Evolutionary conservation across 2,797 vertebrate species (phyloP).

Genomic region (Menidia menidia): DNA sequence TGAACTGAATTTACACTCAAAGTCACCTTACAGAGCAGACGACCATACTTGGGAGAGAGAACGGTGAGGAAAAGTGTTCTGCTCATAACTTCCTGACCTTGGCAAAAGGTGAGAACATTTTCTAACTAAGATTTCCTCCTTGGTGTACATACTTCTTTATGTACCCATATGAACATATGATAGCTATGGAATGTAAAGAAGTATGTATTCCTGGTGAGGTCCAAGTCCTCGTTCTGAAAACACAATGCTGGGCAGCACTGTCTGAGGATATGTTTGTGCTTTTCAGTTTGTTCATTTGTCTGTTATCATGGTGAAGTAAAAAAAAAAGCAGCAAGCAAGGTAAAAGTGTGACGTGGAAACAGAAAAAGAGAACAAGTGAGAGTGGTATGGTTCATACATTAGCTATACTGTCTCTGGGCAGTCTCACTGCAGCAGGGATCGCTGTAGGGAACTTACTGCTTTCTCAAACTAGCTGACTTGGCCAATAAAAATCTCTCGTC

Average conservation of each 20-base stretch:
- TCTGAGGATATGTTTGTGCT: conserved; percentile 55
- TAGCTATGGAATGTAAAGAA: conserved; percentile 99
- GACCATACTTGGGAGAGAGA: conserved; percentile 80
- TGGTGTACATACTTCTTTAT: conserved; percentile 99
- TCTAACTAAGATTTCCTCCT: conserved; percentile 85
- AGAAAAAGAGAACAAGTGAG: conserved; percentile 46
- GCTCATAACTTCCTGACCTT: conserved; percentile 75
- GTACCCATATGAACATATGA: conserved; percentile 99
- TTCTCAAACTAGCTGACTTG: conserved; percentile 74
- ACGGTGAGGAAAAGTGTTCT: conserved; percentile 64
- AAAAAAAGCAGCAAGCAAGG: conserved; percentile 16
- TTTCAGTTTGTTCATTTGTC: conserved; percentile 53
- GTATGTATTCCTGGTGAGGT: conserved; percentile 99
- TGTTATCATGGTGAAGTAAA: conserved; percentile 49
- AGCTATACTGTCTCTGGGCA: conserved; percentile 82
- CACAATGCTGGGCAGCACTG: conserved; percentile 47
- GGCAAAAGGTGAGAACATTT: conserved; percentile 77
- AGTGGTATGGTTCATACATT: conserved; percentile 73
- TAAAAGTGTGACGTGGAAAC: conserved; percentile 22
- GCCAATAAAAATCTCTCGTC: conserved; percentile 75
- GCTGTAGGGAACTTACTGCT: conserved; percentile 77
- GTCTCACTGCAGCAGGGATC: conserved; percentile 81
- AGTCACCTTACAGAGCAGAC: conserved; percentile 83
- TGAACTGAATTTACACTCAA: conserved; percentile 83
- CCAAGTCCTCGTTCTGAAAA: conserved; percentile 76